phyloP scores from a whole-genome alignment of 2,797 vertebrate species.

The Crocodylus rhombifer region DNA sequence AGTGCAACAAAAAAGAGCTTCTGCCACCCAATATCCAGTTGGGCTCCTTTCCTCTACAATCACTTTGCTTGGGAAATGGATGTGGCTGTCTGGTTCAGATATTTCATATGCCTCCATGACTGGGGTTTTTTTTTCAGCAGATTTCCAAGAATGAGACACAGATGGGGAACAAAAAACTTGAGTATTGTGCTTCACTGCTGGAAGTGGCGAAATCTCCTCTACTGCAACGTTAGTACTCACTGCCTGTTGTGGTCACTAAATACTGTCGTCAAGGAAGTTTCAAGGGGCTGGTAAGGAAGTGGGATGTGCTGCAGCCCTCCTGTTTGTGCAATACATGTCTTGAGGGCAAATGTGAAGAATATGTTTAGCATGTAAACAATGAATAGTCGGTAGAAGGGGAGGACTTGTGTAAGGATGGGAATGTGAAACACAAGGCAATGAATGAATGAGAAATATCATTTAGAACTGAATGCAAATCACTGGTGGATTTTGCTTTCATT shows the following conservation, averaged over 20 bases:
- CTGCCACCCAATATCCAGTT: not conserved
- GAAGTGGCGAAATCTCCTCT: slow-evolving; percentile 72
- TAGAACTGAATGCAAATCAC: slow-evolving; percentile 45
- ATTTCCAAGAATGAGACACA: slow-evolving; percentile 78
- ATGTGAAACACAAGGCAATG: slow-evolving; percentile 61
- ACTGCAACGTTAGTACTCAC: slow-evolving; percentile 76
- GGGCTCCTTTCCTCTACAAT: not conserved
- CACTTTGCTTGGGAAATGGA: slow-evolving; percentile 25
- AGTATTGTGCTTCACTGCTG: slow-evolving; percentile 73
- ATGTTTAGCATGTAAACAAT: slow-evolving; percentile 69
- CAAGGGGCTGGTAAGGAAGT: slow-evolving; percentile 79
- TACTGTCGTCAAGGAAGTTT: slow-evolving; percentile 78
- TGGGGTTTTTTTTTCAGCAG: slow-evolving; percentile 53
- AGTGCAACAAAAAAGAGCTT: not conserved
- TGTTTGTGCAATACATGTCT: slow-evolving; percentile 73
- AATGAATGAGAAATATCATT: slow-evolving; percentile 47
- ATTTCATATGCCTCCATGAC: slow-evolving; percentile 40
- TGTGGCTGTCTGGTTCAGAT: slow-evolving; percentile 8
- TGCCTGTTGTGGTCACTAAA: slow-evolving; percentile 77
- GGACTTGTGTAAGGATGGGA: slow-evolving; percentile 46
- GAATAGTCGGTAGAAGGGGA: slow-evolving; percentile 52
- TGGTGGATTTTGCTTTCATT: slow-evolving; percentile 65
- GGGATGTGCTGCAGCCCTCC: slow-evolving; percentile 70
- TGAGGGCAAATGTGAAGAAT: slow-evolving; percentile 71
- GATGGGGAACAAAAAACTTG: slow-evolving; percentile 74